These are phyloP conservation scores for Chrysogorgia sp. DNA, from an alignment of 92 coral and sea anemone species.

Conservation along the genomic window DNA sequence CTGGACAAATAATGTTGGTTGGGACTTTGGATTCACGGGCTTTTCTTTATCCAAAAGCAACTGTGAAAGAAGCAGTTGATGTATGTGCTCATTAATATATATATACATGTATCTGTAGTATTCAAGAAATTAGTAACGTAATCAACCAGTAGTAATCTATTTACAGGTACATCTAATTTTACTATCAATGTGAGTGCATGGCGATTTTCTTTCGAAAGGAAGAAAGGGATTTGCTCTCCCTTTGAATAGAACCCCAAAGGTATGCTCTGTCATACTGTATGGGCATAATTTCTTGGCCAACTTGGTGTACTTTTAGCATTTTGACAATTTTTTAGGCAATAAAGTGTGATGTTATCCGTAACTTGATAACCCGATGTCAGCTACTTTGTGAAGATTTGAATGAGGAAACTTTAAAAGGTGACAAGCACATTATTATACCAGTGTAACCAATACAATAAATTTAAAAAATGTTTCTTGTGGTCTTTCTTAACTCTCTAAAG, in stretches of 20 bases:
- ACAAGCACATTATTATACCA: not conserved
- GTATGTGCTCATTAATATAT: slow-evolving; percentile 37
- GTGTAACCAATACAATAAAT: not conserved
- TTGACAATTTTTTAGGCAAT: slow-evolving; percentile 56
- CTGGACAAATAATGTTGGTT: slow-evolving; percentile 55
- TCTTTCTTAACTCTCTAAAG: not conserved
- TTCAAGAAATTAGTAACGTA: not conserved
- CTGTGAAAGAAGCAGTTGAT: slow-evolving; percentile 80
- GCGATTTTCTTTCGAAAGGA: not conserved
- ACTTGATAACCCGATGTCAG: slow-evolving; percentile 82
- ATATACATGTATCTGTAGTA: no score
- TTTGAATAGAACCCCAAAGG: no score
- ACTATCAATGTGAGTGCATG: not conserved
- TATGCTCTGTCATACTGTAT: no score
- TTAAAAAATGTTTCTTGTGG: not conserved
- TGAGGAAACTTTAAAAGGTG: slow-evolving; percentile 49
- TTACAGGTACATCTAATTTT: no score
- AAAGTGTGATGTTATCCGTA: slow-evolving; percentile 84
- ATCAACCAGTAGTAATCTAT: not conserved
- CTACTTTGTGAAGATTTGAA: slow-evolving; percentile 92
- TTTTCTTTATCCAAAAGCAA: slow-evolving; percentile 81
- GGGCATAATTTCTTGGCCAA: no score
- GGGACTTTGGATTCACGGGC: slow-evolving; percentile 80
- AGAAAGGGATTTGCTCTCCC: no score
- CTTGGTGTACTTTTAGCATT: no score